Evolutionary conservation across 2,113 vertebrate species (phyloP), one percentile per base, ranked within the genome.

Genomic region (Thryonomys swinderianus): DNA sequence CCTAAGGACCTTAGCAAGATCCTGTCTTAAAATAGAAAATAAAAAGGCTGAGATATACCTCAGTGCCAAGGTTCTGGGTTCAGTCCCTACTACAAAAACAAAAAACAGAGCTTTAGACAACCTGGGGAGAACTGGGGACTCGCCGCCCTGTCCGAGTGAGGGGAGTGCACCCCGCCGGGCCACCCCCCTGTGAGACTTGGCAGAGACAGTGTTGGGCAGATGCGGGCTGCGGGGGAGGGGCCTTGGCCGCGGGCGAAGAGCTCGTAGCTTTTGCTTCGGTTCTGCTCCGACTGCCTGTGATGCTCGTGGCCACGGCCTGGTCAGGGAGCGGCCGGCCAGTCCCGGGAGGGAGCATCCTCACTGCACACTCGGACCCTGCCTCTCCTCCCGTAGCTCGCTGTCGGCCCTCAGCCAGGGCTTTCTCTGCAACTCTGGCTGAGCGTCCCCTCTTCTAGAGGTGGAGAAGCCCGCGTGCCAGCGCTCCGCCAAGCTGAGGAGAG

Each of bases 101-200:
- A 67, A 34, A 12, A 10, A 14, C 34, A 20, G 17, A 59, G 13
- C 0, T 16, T 4, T 17, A 59, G 57, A 84, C 53, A 9, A 0
- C n/a, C 30, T n/a, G 80, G 62, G 42, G 23, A 0, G 5, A 10
- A 74, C 79, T 57, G 61, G 71, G 27, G 55, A 14, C 14, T 2
- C 30, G 0, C 16, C 21, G 7, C 53, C 11, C 2, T 0, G 37
- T 8, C 42, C 4, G 0, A 17, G 0, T 0, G 5, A 17, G 11
- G 57, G 18, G 59, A 1, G 21, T 12, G 8, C 27, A 62, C 1
- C 16, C 3, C 32, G 53, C 73, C 3, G 6, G 61, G 82, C 55
- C 14, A 0, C 11, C 59, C 6, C 57, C n/a, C 0, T 9, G 8
- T 0, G 1, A 62, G 62, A 37, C 67, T 12, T 6, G 66, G n/a